These are phyloP conservation scores for Siderastrea siderea DNA, from an alignment of 92 coral and sea anemone species.

Conservation along the genomic window DNA sequence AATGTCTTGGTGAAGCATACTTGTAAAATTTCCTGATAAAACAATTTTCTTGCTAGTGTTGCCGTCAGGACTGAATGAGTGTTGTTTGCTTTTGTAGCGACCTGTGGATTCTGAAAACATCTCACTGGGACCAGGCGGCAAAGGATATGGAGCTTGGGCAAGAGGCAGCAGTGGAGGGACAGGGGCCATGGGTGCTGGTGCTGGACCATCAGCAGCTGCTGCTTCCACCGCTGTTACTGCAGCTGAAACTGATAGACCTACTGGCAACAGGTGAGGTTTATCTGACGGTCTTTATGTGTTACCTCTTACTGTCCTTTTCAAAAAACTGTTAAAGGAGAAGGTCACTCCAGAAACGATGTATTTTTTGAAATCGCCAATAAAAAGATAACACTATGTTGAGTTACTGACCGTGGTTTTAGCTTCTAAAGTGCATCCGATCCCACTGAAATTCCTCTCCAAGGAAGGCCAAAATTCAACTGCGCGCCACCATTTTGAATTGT, in stretches of 20 bases:
- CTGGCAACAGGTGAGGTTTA: constrained; percentile 80
- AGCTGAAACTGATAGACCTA: constrained; percentile 66
- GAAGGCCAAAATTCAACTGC: too few species aligned
- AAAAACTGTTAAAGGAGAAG: too few species aligned
- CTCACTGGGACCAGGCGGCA: constrained; percentile 95
- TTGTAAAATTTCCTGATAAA: too few species aligned
- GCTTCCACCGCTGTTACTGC: constrained; percentile 37
- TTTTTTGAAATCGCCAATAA: too few species aligned
- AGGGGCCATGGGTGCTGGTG: constrained; percentile 66
- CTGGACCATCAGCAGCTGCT: constrained; percentile 47
- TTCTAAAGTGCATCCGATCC: too few species aligned
- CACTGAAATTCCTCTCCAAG: too few species aligned
- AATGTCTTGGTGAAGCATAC: too few species aligned
- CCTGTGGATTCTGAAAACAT: constrained; percentile 87
- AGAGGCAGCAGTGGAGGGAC: constrained; percentile 94
- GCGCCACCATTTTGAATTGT: too few species aligned
- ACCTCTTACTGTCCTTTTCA: not conserved
- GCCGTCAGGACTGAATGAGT: not conserved
- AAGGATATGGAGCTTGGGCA: constrained; percentile 94
- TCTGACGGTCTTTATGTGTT: not conserved
- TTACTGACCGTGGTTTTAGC: too few species aligned
- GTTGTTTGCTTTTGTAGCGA: constrained; percentile 21
- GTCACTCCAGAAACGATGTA: too few species aligned
- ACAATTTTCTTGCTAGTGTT: not conserved
- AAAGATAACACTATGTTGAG: too few species aligned